These are phyloP conservation scores for Latrodectus hesperus DNA, from an alignment of 2,888 invertebrate genomes.

Conservation along the genomic window DNA sequence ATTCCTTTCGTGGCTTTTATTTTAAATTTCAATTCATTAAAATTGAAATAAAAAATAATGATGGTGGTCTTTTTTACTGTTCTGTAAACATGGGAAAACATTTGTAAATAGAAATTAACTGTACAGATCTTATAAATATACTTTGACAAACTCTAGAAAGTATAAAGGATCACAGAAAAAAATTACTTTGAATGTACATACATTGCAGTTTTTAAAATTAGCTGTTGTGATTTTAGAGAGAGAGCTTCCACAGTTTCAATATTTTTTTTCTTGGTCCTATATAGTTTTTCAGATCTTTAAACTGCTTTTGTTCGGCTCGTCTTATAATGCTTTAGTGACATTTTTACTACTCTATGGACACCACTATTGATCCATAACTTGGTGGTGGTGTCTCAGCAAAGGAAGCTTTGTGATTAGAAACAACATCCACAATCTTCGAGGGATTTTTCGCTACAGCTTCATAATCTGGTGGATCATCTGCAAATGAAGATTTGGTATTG, in stretches of 20 bases:
- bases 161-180: neutral
- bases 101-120: no score
- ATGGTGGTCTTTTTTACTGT: no score
- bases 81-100: no score
- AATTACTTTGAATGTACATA: neutral
- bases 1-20: no score
- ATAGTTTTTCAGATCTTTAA: neutral
- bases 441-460: neutral
- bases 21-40: no score
- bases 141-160: no score
- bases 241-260: no score
- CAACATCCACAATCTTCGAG: neutral
- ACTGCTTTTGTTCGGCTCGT: no score
- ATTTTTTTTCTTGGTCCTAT: neutral
- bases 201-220: neutral
- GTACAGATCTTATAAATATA: no score
- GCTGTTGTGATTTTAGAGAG: neutral
- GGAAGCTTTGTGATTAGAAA: neutral
- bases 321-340: no score
- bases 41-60: no score
- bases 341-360: no score
- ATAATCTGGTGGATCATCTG: conserved; percentile 48
- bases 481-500: neutral
- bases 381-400: conserved; percentile 42
- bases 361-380: conserved; percentile 10